A percentile compares a stretch with the other conserved stretches of the same genome.
phyloP scores from a whole-genome alignment of 2,888 invertebrate species.

The Phyllotreta striolata region DNA sequence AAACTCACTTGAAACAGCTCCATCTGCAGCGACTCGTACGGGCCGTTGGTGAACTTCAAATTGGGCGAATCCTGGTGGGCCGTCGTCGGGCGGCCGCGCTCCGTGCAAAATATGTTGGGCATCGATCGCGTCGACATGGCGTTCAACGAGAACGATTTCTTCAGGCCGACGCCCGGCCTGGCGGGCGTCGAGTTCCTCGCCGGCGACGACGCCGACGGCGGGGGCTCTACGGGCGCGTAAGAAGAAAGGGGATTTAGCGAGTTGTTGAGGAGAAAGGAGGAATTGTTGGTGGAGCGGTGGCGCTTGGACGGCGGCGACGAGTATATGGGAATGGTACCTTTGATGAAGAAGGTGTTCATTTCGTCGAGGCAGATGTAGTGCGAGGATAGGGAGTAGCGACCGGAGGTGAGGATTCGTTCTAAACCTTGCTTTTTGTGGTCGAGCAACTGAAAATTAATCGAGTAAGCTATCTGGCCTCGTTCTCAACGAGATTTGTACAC shows the following conservation, averaged over 20 bases:
- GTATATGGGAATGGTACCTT: slow-evolving; percentile 41
- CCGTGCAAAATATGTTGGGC: slow-evolving; percentile 28
- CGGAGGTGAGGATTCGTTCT: slow-evolving; percentile 38
- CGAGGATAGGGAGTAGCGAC: slow-evolving; percentile 36
- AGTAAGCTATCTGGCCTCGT: background rate
- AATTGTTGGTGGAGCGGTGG: slow-evolving; percentile 14
- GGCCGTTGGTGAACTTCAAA: slow-evolving; percentile 11
- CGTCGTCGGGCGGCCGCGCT: background rate
- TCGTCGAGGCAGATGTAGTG: slow-evolving; percentile 38
- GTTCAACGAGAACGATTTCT: slow-evolving; percentile 28
- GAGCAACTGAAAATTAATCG: slow-evolving; percentile 42
- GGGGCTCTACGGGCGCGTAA: slow-evolving; percentile 12
- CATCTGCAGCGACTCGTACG: slow-evolving; percentile 34
- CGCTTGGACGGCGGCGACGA: slow-evolving; percentile 28
- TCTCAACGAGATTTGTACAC: background rate
- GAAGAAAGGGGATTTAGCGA: slow-evolving; percentile 24
- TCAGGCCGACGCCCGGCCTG: slow-evolving; percentile 19
- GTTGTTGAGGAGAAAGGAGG: slow-evolving; percentile 24
- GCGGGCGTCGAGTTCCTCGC: slow-evolving; percentile 15
- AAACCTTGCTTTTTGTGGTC: slow-evolving; percentile 41
- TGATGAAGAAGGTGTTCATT: slow-evolving; percentile 30
- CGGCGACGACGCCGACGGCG: no score
- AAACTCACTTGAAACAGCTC: slow-evolving; percentile 39
- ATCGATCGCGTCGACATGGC: slow-evolving; percentile 33
- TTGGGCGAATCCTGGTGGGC: slow-evolving; percentile 10